These are phyloP conservation scores for Florisuga fusca DNA, from an alignment of 2,797 vertebrate species.

Conservation along the genomic window DNA sequence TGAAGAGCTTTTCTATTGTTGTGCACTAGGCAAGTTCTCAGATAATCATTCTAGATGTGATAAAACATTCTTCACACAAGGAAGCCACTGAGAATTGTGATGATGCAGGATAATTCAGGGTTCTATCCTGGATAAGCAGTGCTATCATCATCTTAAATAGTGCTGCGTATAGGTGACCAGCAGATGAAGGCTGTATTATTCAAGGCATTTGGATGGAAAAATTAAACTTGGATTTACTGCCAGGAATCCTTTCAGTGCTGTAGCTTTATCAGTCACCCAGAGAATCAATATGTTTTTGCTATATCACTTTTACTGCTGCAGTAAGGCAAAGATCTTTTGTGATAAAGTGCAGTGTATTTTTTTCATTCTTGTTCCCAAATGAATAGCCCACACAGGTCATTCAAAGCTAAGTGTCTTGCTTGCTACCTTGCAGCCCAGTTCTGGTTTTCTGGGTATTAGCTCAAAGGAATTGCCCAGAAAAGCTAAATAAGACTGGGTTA, in stretches of 20 bases:
- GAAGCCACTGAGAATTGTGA: conserved; percentile 2
- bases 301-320: neutral
- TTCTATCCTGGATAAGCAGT: neutral
- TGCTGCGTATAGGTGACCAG: conserved; percentile 5
- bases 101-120: neutral
- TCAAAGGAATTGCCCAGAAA: conserved; percentile 33
- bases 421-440: neutral
- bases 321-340: conserved; percentile 50
- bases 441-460: conserved; percentile 34
- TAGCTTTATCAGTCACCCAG: conserved; percentile 41
- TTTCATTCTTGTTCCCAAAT: conserved; percentile 28
- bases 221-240: conserved; percentile 51
- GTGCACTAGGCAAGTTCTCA: conserved; percentile 56
- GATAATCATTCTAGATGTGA: conserved; percentile 52
- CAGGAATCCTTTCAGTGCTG: conserved; percentile 27
- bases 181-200: conserved; percentile 21
- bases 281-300: conserved; percentile 62
- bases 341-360: conserved; percentile 29
- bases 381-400: conserved; percentile 23
- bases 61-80: neutral
- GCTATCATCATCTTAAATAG: conserved; percentile 39
- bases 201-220: conserved; percentile 63
- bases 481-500: neutral
- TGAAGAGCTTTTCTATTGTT: conserved; percentile 19
- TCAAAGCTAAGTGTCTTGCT: conserved; percentile 36